phyloP scores from a whole-genome alignment of 2,888 invertebrate genomes.

The Lithophane leautieri region DNA sequence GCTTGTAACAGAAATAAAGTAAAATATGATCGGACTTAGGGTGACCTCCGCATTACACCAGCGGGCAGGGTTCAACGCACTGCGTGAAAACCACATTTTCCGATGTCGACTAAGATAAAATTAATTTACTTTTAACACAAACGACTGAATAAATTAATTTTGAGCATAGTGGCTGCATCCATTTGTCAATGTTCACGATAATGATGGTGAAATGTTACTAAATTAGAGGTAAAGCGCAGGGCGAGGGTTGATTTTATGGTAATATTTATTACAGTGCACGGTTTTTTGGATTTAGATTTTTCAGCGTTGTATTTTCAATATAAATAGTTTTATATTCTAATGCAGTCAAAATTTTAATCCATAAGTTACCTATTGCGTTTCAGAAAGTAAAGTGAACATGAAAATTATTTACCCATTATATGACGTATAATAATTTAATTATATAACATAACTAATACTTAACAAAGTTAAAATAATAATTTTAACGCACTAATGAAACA shows the following conservation, averaged over 20 bases:
- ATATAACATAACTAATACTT: not conserved
- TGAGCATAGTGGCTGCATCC: slow-evolving; percentile 7
- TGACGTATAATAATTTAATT: not conserved
- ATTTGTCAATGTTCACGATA: slow-evolving; percentile 36
- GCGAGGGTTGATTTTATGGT: slow-evolving; percentile 50
- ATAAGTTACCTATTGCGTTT: not conserved
- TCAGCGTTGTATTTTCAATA: not conserved
- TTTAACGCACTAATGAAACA: not conserved
- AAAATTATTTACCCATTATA: not conserved
- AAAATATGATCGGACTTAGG: slow-evolving; percentile 34
- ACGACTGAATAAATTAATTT: slow-evolving; percentile 28
- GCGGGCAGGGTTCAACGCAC: slow-evolving; percentile 78
- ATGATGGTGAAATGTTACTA: slow-evolving; percentile 36
- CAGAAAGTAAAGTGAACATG: slow-evolving; percentile 5
- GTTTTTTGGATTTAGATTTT: not conserved
- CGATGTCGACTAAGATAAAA: slow-evolving; percentile 59
- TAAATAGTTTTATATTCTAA: not conserved
- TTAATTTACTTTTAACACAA: slow-evolving; percentile 37
- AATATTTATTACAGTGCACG: slow-evolving; percentile 3
- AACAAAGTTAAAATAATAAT: not conserved
- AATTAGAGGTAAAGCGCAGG: slow-evolving; percentile 20
- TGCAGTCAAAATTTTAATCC: not conserved
- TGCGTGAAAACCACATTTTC: slow-evolving; percentile 68
- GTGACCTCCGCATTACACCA: slow-evolving; percentile 69
- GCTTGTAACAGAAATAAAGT: slow-evolving; percentile 15